These are phyloP conservation scores for Morpho deidamia DNA, from an alignment of 2,888 invertebrate species.

Conservation along the genomic window DNA sequence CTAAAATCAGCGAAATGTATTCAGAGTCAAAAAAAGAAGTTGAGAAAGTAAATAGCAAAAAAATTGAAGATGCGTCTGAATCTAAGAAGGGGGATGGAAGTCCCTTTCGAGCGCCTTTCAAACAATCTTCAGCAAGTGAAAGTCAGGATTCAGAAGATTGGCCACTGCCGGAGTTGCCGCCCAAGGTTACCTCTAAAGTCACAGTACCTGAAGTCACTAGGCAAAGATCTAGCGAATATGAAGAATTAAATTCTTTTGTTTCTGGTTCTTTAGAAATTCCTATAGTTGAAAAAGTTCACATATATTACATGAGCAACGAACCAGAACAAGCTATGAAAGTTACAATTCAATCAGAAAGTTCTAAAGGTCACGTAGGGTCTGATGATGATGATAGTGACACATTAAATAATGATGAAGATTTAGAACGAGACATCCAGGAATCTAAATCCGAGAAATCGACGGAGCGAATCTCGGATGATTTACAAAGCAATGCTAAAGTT, in stretches of 20 bases:
- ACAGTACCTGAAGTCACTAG: constrained; percentile 44
- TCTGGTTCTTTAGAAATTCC: constrained; percentile 84
- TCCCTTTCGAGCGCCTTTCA: constrained; percentile 48
- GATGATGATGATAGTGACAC: constrained; percentile 84
- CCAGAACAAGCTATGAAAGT: constrained; percentile 89
- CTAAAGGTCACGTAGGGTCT: constrained; percentile 81
- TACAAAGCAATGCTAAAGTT: constrained; percentile 50
- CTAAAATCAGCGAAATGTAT: constrained; percentile 78
- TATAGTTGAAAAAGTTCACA: constrained; percentile 87
- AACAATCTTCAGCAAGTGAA: constrained; percentile 74
- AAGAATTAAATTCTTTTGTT: constrained; percentile 90
- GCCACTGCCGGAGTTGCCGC: constrained; percentile 86
- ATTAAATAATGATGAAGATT: constrained; percentile 80
- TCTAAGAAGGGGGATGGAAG: constrained; percentile 44
- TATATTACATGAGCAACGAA: constrained; percentile 87
- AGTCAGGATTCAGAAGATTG: constrained; percentile 88
- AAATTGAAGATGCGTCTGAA: constrained; percentile 39
- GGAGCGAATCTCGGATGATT: constrained; percentile 50
- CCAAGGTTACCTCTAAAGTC: constrained; percentile 56
- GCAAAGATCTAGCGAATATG: constrained; percentile 81
- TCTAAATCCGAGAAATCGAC: constrained; percentile 59
- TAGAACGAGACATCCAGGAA: constrained; percentile 75
- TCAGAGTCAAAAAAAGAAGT: constrained; percentile 71
- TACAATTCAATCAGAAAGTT: constrained; percentile 82
- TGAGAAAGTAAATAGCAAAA: constrained; percentile 46